A percentile compares a stretch with the other conserved stretches of the same genome.
These are phyloP conservation scores for Masticophis lateralis DNA, from an alignment of 2,797 vertebrate species.

Conservation along the genomic window DNA sequence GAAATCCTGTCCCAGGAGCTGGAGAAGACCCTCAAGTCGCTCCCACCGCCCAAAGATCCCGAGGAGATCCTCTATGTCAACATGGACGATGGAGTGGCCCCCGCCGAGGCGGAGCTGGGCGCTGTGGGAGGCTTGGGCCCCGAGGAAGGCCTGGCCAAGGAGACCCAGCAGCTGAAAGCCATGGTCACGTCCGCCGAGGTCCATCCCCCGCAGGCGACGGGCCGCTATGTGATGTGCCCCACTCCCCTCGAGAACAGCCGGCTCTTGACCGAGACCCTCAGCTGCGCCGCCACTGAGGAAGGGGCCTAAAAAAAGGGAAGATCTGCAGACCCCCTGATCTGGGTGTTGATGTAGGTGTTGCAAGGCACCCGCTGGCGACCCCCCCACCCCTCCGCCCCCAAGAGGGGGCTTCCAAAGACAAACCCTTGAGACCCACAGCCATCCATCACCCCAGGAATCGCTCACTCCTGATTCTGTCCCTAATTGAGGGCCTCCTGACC, in stretches of 20 bases:
- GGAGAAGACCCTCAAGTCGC: conserved; percentile 82
- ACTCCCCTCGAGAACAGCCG: conserved; percentile 76
- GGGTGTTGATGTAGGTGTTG: too few species aligned
- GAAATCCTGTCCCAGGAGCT: conserved; percentile 79
- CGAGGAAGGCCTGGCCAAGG: conserved; percentile 34
- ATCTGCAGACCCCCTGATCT: background rate
- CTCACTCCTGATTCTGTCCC: background rate
- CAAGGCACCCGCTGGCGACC: background rate
- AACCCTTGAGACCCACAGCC: too few species aligned
- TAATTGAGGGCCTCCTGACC: fast-evolving
- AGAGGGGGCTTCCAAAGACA: background rate
- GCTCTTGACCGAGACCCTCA: conserved; percentile 46
- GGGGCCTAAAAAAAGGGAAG: conserved; percentile 50
- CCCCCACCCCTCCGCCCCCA: background rate
- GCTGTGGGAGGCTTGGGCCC: conserved; percentile 82
- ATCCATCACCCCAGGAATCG: background rate
- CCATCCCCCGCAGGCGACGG: conserved; percentile 69
- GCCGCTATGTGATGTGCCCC: conserved; percentile 88
- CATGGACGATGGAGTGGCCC: conserved; percentile 80
- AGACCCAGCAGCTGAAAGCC: conserved; percentile 68
- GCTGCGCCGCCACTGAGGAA: conserved; percentile 55
- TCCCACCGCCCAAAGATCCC: conserved; percentile 81
- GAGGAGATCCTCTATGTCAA: conserved; percentile 92
- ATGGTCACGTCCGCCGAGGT: conserved; percentile 77
- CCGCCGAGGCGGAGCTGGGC: conserved; percentile 71